A percentile compares a stretch with the other conserved stretches of the same genome.
Evolutionary conservation across 2,888 invertebrate species (phyloP).

Genomic region (Caenorhabditis uteleia): DNA sequence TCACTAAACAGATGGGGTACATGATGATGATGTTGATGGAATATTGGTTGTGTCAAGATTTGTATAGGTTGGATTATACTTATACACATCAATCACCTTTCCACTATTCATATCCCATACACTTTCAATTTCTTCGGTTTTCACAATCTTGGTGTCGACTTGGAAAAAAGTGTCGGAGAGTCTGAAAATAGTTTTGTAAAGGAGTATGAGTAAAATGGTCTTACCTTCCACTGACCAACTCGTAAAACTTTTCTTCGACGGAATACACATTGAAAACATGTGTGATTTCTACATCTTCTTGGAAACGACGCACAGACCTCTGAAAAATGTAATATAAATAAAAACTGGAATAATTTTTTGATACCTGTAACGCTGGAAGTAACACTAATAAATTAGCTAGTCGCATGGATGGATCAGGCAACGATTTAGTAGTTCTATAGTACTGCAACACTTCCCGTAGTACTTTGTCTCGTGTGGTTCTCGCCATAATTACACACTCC

Average conservation of each 20-base stretch:
- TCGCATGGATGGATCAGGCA: constrained; percentile 34
- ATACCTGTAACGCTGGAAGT: constrained; percentile 44
- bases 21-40: constrained; percentile 2
- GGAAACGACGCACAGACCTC: constrained; percentile 47
- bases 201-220: background rate
- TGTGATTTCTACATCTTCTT: constrained; percentile 52
- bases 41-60: background rate
- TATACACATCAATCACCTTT: background rate
- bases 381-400: constrained; percentile 40
- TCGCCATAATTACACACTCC: constrained; percentile 29
- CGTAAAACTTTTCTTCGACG: constrained; percentile 46
- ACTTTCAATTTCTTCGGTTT: background rate
- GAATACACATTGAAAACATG: constrained; percentile 49
- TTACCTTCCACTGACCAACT: constrained; percentile 41
- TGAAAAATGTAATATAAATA: constrained; percentile 11
- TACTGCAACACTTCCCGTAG: constrained; percentile 41
- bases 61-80: background rate
- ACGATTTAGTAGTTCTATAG: constrained; percentile 28
- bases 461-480: constrained; percentile 24
- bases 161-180: constrained; percentile 27
- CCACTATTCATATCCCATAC: background rate
- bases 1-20: no score
- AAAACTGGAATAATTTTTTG: background rate
- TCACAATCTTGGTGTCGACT: background rate
- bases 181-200: background rate